Percentiles rank a stretch among this genome's conserved stretches.
Evolutionary conservation across 1,140 invertebrate species (phyloP).

Genomic region (Nylanderia fulva): DNA sequence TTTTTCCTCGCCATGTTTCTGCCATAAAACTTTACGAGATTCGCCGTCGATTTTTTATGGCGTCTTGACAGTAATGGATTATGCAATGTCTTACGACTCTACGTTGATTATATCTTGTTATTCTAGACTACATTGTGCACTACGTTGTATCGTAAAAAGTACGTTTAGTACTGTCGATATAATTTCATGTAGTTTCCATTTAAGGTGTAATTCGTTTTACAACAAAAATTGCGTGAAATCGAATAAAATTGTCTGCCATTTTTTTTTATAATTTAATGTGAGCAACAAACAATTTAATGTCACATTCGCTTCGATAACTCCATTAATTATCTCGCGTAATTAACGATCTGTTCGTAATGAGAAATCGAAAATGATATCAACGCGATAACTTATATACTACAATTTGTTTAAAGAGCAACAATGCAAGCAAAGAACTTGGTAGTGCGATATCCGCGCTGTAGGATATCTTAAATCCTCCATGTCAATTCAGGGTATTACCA

Average conservation of each 20-base stretch:
- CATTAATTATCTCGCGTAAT: neutral
- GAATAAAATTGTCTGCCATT: neutral
- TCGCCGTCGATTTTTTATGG: conserved; percentile 13
- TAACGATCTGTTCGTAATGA: neutral
- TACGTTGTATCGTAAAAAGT: neutral
- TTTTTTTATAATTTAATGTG: neutral
- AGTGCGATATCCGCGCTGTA: conserved; percentile 9
- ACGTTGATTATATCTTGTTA: neutral
- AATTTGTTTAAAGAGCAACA: neutral
- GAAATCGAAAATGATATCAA: neutral
- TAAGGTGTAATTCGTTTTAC: neutral
- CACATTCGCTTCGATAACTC: neutral
- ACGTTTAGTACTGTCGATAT: neutral
- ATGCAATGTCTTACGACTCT: neutral
- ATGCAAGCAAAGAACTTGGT: neutral
- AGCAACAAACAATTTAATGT: neutral
- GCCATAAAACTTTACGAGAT: neutral
- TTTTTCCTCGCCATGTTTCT: neutral
- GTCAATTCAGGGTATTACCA: conserved; percentile 48
- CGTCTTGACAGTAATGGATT: neutral
- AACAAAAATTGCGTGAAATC: neutral
- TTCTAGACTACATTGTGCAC: neutral
- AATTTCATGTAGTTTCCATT: neutral
- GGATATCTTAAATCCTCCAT: neutral
- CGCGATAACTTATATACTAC: neutral